These are phyloP conservation scores for Uropetala carovei DNA, from an alignment of 2,888 invertebrate species.

Conservation along the genomic window DNA sequence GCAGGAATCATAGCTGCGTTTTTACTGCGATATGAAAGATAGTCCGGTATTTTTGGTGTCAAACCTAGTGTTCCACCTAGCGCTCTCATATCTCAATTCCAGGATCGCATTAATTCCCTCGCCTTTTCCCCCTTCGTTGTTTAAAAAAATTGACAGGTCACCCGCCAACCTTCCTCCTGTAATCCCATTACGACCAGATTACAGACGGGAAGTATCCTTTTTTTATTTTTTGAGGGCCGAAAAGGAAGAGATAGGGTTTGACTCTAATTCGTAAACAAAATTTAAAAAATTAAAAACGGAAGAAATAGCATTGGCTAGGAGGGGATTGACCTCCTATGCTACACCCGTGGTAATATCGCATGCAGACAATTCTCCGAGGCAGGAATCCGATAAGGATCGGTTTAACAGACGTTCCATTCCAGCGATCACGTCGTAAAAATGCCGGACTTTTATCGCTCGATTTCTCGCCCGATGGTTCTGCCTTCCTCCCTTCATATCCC, in stretches of 20 bases:
- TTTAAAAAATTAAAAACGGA: neutral
- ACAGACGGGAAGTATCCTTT: conserved; percentile 2
- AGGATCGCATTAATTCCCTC: conserved; percentile 30
- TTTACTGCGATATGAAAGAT: neutral
- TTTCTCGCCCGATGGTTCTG: conserved; percentile 18
- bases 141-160: neutral
- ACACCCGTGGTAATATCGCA: conserved; percentile 16
- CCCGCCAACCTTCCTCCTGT: neutral
- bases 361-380: conserved; percentile 39
- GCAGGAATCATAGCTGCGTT: neutral
- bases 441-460: conserved; percentile 52
- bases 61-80: neutral
- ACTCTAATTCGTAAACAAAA: conserved; percentile 22
- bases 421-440: conserved; percentile 49
- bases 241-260: conserved; percentile 27
- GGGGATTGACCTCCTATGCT: conserved; percentile 37
- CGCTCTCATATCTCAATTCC: neutral
- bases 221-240: neutral
- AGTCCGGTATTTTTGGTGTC: neutral
- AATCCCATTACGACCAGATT: conserved; percentile 49
- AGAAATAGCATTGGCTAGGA: neutral
- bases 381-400: conserved; percentile 42
- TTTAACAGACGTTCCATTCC: conserved; percentile 45
- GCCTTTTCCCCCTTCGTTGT: neutral
- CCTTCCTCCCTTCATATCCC: neutral